phyloP scores from a whole-genome alignment of 2,888 invertebrate species.

The Sphinx pinastri region DNA sequence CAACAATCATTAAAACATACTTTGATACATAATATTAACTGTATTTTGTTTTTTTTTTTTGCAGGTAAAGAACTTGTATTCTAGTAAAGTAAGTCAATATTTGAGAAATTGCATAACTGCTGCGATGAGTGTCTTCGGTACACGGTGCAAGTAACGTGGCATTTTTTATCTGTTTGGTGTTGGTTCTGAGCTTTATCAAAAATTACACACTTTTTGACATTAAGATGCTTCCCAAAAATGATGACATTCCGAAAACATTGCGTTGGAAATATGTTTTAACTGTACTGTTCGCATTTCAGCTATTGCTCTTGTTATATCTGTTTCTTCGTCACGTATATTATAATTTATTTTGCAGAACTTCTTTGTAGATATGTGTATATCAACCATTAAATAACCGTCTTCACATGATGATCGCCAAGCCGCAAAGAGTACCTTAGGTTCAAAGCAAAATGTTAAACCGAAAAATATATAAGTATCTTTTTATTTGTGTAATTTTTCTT shows the following conservation, averaged over 20 bases:
- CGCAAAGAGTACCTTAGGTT: not conserved
- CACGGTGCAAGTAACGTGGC: not conserved
- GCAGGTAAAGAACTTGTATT: slow-evolving; percentile 33
- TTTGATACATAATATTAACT: not conserved
- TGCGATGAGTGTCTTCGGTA: too few species aligned
- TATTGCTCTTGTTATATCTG: too few species aligned
- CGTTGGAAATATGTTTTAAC: too few species aligned
- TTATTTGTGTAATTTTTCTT: not conserved
- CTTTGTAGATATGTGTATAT: too few species aligned
- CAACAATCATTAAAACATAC: too few species aligned
- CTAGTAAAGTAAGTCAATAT: not conserved
- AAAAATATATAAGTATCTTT: not conserved
- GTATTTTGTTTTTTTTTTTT: slow-evolving; percentile 28
- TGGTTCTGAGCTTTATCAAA: not conserved
- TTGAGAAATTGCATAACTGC: not conserved
- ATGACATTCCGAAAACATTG: not conserved
- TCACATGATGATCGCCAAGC: too few species aligned
- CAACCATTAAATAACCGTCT: too few species aligned
- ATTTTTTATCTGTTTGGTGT: not conserved
- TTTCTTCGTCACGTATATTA: too few species aligned
- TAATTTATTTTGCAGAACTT: too few species aligned
- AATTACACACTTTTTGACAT: not conserved
- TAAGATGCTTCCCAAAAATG: not conserved
- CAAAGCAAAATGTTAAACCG: not conserved
- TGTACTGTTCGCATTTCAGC: too few species aligned